phyloP scores from a whole-genome alignment of 2,113 vertebrate species.

The Psittacula cyanocephala region DNA sequence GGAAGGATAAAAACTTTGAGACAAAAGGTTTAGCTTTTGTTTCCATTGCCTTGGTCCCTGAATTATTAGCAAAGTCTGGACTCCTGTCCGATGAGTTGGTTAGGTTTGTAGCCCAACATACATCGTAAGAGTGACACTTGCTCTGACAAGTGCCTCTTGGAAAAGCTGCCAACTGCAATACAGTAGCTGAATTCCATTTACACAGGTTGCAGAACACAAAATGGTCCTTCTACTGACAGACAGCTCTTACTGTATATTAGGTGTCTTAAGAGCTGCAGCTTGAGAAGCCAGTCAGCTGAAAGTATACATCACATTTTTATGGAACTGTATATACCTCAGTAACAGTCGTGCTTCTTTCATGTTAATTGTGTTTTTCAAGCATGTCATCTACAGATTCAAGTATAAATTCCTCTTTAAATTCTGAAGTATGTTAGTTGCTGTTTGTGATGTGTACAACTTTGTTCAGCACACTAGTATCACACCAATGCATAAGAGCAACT shows the following conservation, averaged over 20 bases:
- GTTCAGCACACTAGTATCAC: background rate
- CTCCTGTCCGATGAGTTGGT: background rate
- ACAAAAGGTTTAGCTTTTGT: background rate
- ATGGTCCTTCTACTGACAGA: background rate
- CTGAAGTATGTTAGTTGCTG: background rate
- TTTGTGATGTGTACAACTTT: background rate
- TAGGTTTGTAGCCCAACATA: background rate
- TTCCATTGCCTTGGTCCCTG: background rate
- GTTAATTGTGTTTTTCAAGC: background rate
- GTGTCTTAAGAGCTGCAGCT: background rate
- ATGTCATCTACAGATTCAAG: background rate
- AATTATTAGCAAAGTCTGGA: background rate
- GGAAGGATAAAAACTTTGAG: background rate
- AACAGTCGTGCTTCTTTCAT: background rate
- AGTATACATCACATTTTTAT: too few species aligned
- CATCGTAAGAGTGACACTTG: background rate
- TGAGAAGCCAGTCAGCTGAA: background rate
- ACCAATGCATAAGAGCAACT: background rate
- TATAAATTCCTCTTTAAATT: background rate
- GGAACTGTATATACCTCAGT: background rate
- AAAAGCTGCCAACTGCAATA: background rate
- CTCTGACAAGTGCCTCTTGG: background rate
- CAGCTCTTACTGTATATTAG: background rate
- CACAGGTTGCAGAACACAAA: background rate
- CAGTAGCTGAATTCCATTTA: background rate